Evolutionary conservation across 1,140 invertebrate genomes (phyloP).

Genomic region (Bradynema listronoti): DNA sequence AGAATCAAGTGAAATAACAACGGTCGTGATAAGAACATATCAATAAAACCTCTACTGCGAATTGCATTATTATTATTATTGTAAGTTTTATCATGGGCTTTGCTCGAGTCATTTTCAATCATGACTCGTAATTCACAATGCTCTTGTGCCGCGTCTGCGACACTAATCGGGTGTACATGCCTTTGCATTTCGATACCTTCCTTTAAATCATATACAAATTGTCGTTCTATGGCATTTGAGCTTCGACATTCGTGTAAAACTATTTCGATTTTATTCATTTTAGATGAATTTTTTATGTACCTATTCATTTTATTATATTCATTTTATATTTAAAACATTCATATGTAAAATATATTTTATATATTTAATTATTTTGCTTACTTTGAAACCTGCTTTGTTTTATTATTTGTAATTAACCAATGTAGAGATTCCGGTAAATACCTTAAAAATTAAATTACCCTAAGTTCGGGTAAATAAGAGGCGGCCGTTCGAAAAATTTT

Average conservation of each 20-base stretch:
- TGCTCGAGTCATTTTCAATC: no score
- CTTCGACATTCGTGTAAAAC: constrained; percentile 29
- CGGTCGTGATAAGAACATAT: constrained; percentile 27
- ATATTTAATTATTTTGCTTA: constrained; percentile 9
- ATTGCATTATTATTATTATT: background rate
- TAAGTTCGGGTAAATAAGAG: no score
- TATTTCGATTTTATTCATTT: constrained; percentile 33
- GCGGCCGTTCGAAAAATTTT: no score
- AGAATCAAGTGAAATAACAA: constrained; percentile 38
- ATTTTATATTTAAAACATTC: background rate
- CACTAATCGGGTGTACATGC: no score
- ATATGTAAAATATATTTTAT: constrained; percentile 11
- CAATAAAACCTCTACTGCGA: constrained; percentile 18
- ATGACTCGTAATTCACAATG: no score
- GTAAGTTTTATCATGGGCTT: background rate
- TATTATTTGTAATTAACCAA: constrained; percentile 42
- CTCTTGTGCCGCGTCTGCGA: no score
- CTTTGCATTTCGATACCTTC: no score
- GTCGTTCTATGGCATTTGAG: no score
- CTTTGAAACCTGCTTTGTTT: constrained; percentile 26
- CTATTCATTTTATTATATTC: background rate
- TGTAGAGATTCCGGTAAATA: constrained; percentile 38
- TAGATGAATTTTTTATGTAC: constrained; percentile 18
- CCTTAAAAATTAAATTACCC: constrained; percentile 18
- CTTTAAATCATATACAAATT: no score